phyloP scores from a whole-genome alignment of 2,797 vertebrate species.

The Oryzias dopingdopingensis region DNA sequence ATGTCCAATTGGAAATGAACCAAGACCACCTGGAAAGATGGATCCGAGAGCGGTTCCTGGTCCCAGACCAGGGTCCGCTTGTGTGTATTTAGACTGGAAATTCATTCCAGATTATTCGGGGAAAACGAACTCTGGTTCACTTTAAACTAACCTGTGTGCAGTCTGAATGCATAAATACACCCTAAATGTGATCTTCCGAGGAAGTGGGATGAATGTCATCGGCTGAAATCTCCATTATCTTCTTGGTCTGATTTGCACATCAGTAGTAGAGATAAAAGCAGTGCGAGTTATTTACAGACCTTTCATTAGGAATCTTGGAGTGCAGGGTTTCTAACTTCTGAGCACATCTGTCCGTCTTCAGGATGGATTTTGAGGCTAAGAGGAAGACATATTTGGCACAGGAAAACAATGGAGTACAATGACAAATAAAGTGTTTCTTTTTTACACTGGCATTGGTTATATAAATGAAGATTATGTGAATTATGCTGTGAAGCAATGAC shows the following conservation, averaged over 20 bases:
- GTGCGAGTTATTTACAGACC: constrained; percentile 80
- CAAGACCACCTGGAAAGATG: too few species aligned
- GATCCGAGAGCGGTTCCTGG: too few species aligned
- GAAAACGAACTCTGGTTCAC: too few species aligned
- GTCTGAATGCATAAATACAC: constrained; percentile 8
- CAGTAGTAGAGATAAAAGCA: constrained; percentile 20
- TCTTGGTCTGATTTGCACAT: constrained; percentile 10
- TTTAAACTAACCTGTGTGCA: background rate
- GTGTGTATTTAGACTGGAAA: too few species aligned
- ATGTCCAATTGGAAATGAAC: too few species aligned
- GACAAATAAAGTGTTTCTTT: too few species aligned
- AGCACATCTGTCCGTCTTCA: constrained; percentile 81
- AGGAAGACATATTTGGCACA: constrained; percentile 9
- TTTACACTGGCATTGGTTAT: too few species aligned
- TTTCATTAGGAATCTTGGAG: constrained; percentile 87
- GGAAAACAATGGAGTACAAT: background rate
- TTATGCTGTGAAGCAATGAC: background rate
- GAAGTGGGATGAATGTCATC: constrained; percentile 23
- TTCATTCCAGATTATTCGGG: too few species aligned
- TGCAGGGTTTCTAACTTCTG: constrained; percentile 84
- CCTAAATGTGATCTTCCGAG: constrained; percentile 6
- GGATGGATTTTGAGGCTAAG: constrained; percentile 83
- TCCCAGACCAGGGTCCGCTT: too few species aligned
- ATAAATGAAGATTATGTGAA: background rate
- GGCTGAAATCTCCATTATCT: constrained; percentile 36